Evolutionary conservation across 2,113 vertebrate species (phyloP), one percentile per base, ranked within the genome.

Genomic region (Oreochromis spilurus): DNA sequence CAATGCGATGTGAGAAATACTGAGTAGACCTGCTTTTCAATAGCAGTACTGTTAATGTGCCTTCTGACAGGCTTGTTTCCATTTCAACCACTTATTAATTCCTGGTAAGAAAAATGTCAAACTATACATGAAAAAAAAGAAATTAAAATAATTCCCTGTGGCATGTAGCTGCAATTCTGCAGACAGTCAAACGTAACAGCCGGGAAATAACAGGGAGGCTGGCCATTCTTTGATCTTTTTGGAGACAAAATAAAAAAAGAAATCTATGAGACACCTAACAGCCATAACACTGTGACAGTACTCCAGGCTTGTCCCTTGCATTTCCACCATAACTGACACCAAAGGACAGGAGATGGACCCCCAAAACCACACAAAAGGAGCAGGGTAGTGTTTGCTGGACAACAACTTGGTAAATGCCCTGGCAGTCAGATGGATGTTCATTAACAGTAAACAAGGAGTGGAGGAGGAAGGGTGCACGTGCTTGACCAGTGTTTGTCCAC

Each of bases 401-500:
- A 65, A 62, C 72, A 88, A 89, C 87, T 84, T 92, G 79, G 90
- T 84, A 89, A 91, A 91, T 89, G 91, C 89, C 88, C 93, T 83
- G 91, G 89, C 89, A 92, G 92, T 94, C 93, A 90, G 60, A 87
- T 62, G 90, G 70, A 79, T 84, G 75, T 87, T 87, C 90, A 79
- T 87, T 89, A 79, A 87, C 90, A 81, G 92, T 94, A 91, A 91
- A 93, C 84, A 89, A 55, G 31, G 62, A 90, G 88, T 55, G 58
- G 21, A 36, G n/a, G 60, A 34, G 54, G 81, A 50, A 29, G 72
- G 55, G 84, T 24, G 57, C 79, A 90, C 86, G 79, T 60, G 81
- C 88, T 90, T 82, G 88, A 94, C 93, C 93, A 91, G 87, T 6
- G 14, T 87, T 87, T 83, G 93, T 94, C 91, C 91, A 89, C 67